Percentiles rank a stretch among this genome's conserved stretches.
phyloP scores from a whole-genome alignment of 2,888 invertebrate genomes.

The Drosophila meridionalis region DNA sequence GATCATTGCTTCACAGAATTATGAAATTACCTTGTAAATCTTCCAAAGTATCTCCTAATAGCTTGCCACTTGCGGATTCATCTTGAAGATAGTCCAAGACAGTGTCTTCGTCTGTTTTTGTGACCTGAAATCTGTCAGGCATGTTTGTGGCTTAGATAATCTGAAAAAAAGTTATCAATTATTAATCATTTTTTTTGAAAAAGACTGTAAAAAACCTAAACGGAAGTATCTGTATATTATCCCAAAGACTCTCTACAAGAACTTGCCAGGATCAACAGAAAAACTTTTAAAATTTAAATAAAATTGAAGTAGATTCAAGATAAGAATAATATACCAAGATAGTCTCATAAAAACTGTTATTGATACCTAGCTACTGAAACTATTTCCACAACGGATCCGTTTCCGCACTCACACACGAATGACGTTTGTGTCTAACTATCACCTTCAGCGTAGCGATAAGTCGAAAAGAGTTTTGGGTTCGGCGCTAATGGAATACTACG shows the following conservation, averaged over 20 bases:
- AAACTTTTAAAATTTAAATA: not conserved
- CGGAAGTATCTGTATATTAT: not conserved
- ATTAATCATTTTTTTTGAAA: too few species aligned
- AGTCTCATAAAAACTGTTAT: not conserved
- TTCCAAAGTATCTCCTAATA: conserved; percentile 75
- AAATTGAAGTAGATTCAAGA: not conserved
- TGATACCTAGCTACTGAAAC: not conserved
- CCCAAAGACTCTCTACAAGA: not conserved
- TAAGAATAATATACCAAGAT: not conserved
- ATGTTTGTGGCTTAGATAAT: conserved; percentile 58
- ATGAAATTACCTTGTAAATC: conserved; percentile 66
- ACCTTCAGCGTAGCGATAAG: conserved; percentile 6
- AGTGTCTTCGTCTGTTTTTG: conserved; percentile 82
- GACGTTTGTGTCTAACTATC: not conserved
- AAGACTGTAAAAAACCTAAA: not conserved
- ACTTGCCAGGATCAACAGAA: not conserved
- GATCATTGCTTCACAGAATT: not conserved
- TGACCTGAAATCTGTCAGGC: conserved; percentile 84
- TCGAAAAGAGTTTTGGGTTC: conserved; percentile 1
- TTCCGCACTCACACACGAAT: conserved; percentile 7
- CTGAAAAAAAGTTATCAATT: too few species aligned
- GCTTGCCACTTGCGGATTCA: conserved; percentile 82
- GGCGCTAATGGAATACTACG: conserved; percentile 7
- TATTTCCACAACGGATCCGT: conserved; percentile 8
- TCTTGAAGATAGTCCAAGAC: conserved; percentile 78